These are phyloP conservation scores for Thunnus maccoyii DNA, from an alignment of 2,113 vertebrate species.

Conservation along the genomic window DNA sequence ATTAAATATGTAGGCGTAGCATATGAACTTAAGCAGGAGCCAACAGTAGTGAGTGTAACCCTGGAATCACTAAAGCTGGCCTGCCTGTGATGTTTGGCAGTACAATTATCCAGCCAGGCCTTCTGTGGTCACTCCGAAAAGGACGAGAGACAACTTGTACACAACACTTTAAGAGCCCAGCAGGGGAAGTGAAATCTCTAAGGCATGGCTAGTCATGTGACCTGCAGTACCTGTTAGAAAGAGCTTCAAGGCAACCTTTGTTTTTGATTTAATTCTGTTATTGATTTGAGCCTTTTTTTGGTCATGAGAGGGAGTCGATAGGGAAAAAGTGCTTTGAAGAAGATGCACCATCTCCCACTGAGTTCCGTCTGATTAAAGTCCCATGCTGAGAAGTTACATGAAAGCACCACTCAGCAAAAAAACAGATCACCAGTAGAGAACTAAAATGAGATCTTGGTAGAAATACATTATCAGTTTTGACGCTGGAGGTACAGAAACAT, in stretches of 20 bases:
- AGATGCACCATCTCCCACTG: constrained; percentile 28
- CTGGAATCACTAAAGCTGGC: constrained; percentile 18
- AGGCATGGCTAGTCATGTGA: constrained; percentile 26
- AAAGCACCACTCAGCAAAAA: constrained; percentile 46
- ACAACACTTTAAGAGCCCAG: constrained; percentile 36
- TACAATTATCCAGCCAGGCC: constrained; percentile 41
- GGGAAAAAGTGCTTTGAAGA: constrained; percentile 33
- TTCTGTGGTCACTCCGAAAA: constrained; percentile 35
- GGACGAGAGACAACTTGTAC: constrained; percentile 36
- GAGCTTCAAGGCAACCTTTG: constrained; percentile 27
- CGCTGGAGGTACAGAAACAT: background rate
- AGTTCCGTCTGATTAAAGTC: constrained; percentile 44
- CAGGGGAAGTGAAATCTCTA: constrained; percentile 29
- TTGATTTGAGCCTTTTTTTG: constrained; percentile 27
- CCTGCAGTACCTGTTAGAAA: background rate
- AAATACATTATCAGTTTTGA: constrained; percentile 8
- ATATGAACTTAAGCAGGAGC: constrained; percentile 27
- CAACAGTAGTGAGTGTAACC: background rate
- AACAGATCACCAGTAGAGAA: constrained; percentile 3
- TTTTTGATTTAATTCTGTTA: constrained; percentile 30
- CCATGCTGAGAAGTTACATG: constrained; percentile 31
- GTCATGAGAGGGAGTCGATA: background rate
- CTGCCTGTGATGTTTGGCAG: background rate
- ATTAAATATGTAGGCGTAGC: constrained; percentile 30
- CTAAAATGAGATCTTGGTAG: constrained; percentile 12